phyloP scores from a whole-genome alignment of 2,797 vertebrate species.

The Acanthurus leucopareius region DNA sequence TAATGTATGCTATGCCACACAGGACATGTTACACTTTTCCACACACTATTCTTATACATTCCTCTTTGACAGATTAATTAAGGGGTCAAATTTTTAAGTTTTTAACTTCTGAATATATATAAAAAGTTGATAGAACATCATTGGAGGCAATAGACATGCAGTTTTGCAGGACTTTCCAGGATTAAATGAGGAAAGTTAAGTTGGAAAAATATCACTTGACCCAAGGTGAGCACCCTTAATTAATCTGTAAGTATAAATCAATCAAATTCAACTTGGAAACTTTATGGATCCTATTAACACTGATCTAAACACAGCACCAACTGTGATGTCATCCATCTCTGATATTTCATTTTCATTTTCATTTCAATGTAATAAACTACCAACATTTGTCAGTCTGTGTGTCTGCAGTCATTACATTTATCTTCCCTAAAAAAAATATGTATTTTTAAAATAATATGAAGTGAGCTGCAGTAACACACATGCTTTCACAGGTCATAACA shows the following conservation, averaged over 20 bases:
- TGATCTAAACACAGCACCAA: slow-evolving; percentile 28
- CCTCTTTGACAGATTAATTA: background rate
- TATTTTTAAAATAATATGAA: background rate
- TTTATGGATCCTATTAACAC: background rate
- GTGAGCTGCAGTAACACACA: slow-evolving; percentile 3
- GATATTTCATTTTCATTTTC: background rate
- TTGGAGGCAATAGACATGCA: slow-evolving; percentile 28
- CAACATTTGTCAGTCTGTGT: background rate
- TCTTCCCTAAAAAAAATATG: background rate
- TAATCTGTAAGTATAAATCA: slow-evolving; percentile 23
- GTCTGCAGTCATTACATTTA: slow-evolving; percentile 1
- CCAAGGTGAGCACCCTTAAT: slow-evolving; percentile 69
- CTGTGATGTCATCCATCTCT: background rate
- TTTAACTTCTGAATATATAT: background rate
- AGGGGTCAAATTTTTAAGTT: background rate
- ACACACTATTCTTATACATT: background rate
- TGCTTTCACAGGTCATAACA: background rate
- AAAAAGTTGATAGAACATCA: background rate
- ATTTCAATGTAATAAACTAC: background rate
- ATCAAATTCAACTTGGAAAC: slow-evolving; percentile 8
- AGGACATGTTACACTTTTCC: background rate
- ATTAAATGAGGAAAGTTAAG: slow-evolving; percentile 60
- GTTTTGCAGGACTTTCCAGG: slow-evolving; percentile 68
- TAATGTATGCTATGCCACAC: background rate
- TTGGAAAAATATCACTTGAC: slow-evolving; percentile 59